A percentile compares a stretch with the other conserved stretches of the same genome.
Conservation (phyloP, 2,888 invertebrate species). For the Ceraclea dissimilis region DNA sequence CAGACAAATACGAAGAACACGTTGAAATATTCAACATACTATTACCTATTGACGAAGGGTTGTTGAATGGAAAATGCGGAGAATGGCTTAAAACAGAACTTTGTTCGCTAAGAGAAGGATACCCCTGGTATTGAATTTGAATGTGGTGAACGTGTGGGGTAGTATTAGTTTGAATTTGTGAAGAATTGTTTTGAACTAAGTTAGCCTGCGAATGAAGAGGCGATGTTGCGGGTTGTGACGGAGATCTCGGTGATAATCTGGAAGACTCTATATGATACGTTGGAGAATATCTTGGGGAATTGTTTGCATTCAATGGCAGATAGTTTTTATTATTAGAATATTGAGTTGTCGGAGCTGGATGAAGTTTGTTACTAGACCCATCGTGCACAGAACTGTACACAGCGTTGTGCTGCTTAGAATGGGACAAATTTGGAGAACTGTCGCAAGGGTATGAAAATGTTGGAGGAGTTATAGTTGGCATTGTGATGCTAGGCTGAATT, state of each 20-base stretch:
- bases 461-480: slow-evolving; percentile 18
- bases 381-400: neutral
- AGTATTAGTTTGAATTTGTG: neutral
- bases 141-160: neutral
- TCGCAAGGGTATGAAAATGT: slow-evolving; percentile 6
- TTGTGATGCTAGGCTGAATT: slow-evolving; percentile 11
- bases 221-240: neutral
- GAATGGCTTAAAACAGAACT: neutral
- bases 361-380: neutral
- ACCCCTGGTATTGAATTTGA: neutral
- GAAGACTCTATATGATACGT: neutral
- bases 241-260: neutral
- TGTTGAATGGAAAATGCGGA: slow-evolving; percentile 5
- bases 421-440: neutral
- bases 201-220: neutral
- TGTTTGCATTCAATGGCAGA: neutral
- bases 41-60: neutral
- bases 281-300: neutral
- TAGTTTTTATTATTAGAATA: neutral
- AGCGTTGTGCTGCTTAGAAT: neutral
- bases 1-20: neutral
- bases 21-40: neutral
- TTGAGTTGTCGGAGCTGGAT: neutral
- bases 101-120: neutral
- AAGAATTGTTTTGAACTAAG: neutral